These are phyloP conservation scores for Coecobrya sp. DNA, from an alignment of 2,888 invertebrate species.

Conservation along the genomic window DNA sequence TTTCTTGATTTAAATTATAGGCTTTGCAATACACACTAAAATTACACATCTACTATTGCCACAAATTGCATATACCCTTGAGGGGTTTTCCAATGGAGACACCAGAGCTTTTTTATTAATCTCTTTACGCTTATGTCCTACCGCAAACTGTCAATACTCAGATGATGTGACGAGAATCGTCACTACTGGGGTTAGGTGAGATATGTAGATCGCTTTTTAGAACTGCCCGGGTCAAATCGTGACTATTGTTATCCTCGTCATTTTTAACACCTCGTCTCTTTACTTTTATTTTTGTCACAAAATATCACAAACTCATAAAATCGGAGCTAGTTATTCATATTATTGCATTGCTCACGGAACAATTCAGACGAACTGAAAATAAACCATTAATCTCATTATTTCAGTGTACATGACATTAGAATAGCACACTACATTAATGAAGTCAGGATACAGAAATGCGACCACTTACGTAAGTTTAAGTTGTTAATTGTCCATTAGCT, in stretches of 20 bases:
- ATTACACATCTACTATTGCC: background rate
- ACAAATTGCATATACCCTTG: no score
- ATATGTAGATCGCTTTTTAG: no score
- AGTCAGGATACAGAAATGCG: background rate
- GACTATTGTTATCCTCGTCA: background rate
- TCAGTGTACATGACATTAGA: background rate
- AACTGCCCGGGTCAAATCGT: no score
- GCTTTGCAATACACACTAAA: background rate
- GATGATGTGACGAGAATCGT: background rate
- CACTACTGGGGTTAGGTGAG: no score
- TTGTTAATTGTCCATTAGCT: background rate
- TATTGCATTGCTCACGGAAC: background rate
- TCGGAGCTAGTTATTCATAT: background rate
- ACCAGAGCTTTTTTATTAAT: background rate
- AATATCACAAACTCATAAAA: constrained; percentile 4
- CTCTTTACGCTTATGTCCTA: background rate
- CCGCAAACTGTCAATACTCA: background rate
- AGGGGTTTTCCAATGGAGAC: background rate
- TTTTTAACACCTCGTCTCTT: constrained; percentile 45
- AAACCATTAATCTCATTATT: constrained; percentile 6
- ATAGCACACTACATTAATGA: constrained; percentile 16
- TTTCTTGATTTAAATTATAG: background rate
- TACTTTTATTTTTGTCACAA: background rate
- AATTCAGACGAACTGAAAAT: background rate
- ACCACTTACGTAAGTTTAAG: background rate